Conservation (phyloP, 2,888 invertebrate genomes). For the Nysson spinosus region DNA sequence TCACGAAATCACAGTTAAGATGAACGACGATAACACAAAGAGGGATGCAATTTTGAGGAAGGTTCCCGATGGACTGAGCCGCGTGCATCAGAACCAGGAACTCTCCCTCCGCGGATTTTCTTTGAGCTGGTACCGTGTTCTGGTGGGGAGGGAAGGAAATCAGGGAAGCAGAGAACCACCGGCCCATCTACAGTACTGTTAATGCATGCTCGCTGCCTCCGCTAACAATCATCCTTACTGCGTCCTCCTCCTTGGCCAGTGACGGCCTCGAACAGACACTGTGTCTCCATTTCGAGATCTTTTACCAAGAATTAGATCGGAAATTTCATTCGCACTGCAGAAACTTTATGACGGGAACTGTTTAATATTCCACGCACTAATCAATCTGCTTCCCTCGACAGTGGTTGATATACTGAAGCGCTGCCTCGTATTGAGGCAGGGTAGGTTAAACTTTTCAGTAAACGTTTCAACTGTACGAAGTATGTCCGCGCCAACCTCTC, state of each 20-base stretch:
- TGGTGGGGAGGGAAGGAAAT: conserved; percentile 57
- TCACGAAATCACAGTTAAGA: conserved; percentile 34
- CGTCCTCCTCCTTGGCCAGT: conserved; percentile 52
- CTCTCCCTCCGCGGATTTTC: conserved; percentile 58
- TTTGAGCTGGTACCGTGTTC: conserved; percentile 33
- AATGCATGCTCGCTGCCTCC: conserved; percentile 76
- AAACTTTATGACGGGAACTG: too few relatives aligned
- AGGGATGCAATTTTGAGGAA: conserved; percentile 70
- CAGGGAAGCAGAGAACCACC: conserved; percentile 63
- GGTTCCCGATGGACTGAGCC: conserved; percentile 70
- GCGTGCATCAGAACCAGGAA: conserved; percentile 46
- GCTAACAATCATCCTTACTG: conserved; percentile 73
- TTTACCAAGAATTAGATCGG: not conserved
- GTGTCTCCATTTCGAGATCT: conserved; percentile 9
- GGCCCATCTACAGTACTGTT: conserved; percentile 75
- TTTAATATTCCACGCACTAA: too few relatives aligned
- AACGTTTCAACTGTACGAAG: too few relatives aligned
- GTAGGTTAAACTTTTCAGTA: too few relatives aligned
- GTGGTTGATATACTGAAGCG: too few relatives aligned
- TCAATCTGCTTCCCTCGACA: too few relatives aligned
- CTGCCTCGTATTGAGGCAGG: too few relatives aligned
- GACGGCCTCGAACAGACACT: conserved; percentile 58
- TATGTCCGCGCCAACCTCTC: too few relatives aligned
- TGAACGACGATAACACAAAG: conserved; percentile 8
- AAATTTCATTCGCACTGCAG: not conserved